Evolutionary conservation across 2,888 invertebrate species (phyloP).

Genomic region (Dasypogon diadema): DNA sequence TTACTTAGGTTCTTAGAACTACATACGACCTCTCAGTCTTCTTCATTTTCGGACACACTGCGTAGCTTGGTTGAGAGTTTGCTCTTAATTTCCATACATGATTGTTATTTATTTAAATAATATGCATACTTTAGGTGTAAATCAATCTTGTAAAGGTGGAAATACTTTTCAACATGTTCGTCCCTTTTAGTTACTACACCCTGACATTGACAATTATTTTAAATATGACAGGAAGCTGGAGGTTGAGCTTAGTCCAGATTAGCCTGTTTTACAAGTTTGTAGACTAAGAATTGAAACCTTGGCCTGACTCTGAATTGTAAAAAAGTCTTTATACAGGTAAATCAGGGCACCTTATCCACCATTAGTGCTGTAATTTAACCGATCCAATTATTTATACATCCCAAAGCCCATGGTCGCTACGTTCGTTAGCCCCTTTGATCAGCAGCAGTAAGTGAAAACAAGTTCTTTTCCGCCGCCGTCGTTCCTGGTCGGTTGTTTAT

Average conservation of each 20-base stretch:
- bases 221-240: background rate
- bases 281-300: background rate
- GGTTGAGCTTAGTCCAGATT: background rate
- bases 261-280: background rate
- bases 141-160: too few species aligned
- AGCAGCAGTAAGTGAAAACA: conserved; percentile 23
- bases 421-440: conserved; percentile 48
- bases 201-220: background rate
- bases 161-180: too few species aligned
- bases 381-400: conserved; percentile 43
- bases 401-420: conserved; percentile 27
- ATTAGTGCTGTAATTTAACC: conserved; percentile 34
- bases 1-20: too few species aligned
- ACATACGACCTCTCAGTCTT: too few species aligned
- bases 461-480: conserved; percentile 21
- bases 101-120: too few species aligned
- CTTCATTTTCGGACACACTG: too few species aligned
- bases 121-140: too few species aligned
- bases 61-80: too few species aligned
- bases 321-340: conserved; percentile 7
- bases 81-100: too few species aligned
- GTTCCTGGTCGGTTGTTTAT: conserved; percentile 43
- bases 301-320: background rate
- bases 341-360: conserved; percentile 15
- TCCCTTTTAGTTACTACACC: too few species aligned